Base-by-base conservation (phyloP, 2,888 invertebrate species). In the Microctonus brassicae region DNA sequence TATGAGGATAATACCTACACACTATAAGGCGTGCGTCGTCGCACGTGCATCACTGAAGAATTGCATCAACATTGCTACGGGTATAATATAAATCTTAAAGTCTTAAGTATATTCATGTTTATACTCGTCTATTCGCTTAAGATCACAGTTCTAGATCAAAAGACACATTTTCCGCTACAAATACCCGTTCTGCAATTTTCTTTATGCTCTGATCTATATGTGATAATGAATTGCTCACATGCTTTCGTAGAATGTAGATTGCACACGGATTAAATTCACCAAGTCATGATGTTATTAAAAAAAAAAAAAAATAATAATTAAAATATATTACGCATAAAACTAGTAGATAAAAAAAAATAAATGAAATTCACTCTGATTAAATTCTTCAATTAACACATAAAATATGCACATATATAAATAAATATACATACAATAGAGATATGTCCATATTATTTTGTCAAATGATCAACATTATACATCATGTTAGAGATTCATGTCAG, bases 221-320 rank as follows among this genome's bases (percentile, higher is more conserved):
- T 42, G 61, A 69, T 69, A 69, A 68, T 61, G 24, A 24, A 62
- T 29, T 3, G 7, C 3, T 5, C 69, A 52, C 69, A 62, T 69
- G 53, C 33, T 69, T 62, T 61, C 24, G 26, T 17, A 26, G 61
- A 69, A 69, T 69, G 69, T 69, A 69, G 69, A 69, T 69, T 61
- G 36, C 62, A 36, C 61, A 24, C 62, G 34, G 69, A 69, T 69
- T 62, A 69, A n/a, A 60, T 34, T 53, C 17, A 52, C 26, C 33
- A 13, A 34, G 34, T 52, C 22, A 61, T 69, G 61, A 62, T 34
- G 7, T 53, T 69, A 69, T 69, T 62, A 62, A 60, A 52, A 60
- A 36, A 69, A 61, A 61, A 69, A 53, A 52, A 53, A 69, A 39
- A 62, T 62, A 69, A 55, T 65, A 33, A 17, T 11, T 29, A 29